Base-by-base conservation (phyloP, 1,140 invertebrate genomes). In the Teleopsis dalmanni region DNA sequence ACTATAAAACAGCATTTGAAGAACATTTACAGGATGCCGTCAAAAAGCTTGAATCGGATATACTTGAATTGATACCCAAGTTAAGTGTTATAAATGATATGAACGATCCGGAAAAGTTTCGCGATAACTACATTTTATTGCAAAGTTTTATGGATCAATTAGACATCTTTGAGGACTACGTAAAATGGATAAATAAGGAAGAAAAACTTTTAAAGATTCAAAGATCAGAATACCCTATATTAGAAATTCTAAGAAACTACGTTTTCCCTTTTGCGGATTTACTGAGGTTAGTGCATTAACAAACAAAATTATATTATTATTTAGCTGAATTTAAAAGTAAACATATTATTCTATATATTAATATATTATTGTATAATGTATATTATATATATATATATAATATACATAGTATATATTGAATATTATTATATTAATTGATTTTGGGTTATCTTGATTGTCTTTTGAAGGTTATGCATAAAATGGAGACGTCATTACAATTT, bases 121-220 rank as follows among this genome's bases (percentile, higher is more conserved):
- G 76, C 10, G 76, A 81, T 47, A 85, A 84, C 62, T 74, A 85
- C 45, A 76, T 81, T 62, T 68, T 87, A 59, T 78, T 92, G 29
- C 76, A 82, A 41, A 81, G 81, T 57, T 79, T 91, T 45, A 78
- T 87, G 40, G 81, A 83, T 52, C 76, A 83, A 57, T 71, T 95
- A n/a, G 76, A 80, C 54, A 79, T 81, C 41, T 82, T 87, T 52
- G 78, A 85, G 54, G 78, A 83, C 52, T 75, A 83, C 55, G 82
- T 89, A 19, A 60, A 74, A 4, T 93, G 88, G 89, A 90, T 95
- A 33, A 93, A 93, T 72, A 82, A 84, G 57, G 91, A 95, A 76
- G 91, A 95, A 77, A 73, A 72, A 9, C 76, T 91, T 3, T 91
- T 93, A 58, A 88, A 91, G 63, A 85, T 90, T 60, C 82, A 84